These are phyloP conservation scores for Phyto melanocephala DNA, from an alignment of 2,888 invertebrate genomes.

Conservation along the genomic window DNA sequence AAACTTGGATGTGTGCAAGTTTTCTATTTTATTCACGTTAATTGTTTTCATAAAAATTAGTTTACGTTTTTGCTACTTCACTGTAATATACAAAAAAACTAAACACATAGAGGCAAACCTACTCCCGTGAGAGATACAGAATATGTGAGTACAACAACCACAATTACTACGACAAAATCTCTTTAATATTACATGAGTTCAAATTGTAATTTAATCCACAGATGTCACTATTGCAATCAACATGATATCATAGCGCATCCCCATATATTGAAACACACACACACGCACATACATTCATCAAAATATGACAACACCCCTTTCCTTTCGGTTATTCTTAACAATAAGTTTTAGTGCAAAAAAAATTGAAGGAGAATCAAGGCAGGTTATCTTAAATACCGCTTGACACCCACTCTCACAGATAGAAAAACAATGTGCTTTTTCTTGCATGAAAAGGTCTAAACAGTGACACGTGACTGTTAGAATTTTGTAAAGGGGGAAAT, in stretches of 20 bases:
- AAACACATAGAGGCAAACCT: not conserved
- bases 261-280: not conserved
- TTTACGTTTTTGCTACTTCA: too few species aligned
- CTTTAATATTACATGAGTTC: conserved; percentile 77
- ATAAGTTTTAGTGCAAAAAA: conserved; percentile 13
- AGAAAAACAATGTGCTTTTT: conserved; percentile 24
- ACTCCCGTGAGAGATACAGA: conserved; percentile 27
- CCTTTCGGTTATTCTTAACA: not conserved
- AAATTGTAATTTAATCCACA: conserved; percentile 80
- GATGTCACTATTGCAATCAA: conserved; percentile 79
- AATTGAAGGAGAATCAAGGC: not conserved
- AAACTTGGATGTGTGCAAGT: not conserved
- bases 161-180: conserved; percentile 50
- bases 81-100: too few species aligned
- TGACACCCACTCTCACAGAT: conserved; percentile 18
- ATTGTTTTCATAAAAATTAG: too few species aligned
- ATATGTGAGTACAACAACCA: conserved; percentile 45
- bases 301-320: conserved; percentile 45
- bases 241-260: conserved; percentile 60
- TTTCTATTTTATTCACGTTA: too few species aligned
- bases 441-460: conserved; percentile 27
- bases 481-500: not conserved
- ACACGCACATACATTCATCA: not conserved
- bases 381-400: conserved; percentile 49
- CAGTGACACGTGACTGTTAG: conserved; percentile 59